Base-by-base conservation (phyloP, 2,113 vertebrate species). In the Halichoeres trimaculatus region DNA sequence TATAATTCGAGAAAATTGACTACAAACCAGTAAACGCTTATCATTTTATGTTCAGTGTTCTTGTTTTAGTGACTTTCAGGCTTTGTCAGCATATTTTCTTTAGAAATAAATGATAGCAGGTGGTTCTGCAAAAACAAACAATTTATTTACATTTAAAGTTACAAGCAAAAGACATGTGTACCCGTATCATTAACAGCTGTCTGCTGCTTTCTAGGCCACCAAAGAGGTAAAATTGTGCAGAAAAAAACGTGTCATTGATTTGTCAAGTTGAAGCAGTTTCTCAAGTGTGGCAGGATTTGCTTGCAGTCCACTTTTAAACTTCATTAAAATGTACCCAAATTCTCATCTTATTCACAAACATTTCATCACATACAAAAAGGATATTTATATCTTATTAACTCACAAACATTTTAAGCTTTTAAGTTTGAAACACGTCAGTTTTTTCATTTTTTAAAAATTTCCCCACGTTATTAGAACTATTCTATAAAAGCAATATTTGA, bases 141-240 rank as follows among this genome's bases (percentile, higher is more conserved):
- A 87, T 94, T 94, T 95, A 95, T 94, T 94, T 94, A 94, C 94
- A 94, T 60, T 83, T 83, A 81, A 68, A 89, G 68, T 76, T 88
- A 81, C 70, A 86, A 91, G 76, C 57, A 88, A 89, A 93, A 71
- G 87, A 87, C 85, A 78, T 76, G 84, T 80, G 41, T 87, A 89
- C 85, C 84, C 80, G 81, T 78, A 73, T 83, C 53, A 76, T 57
- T 65, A 76, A 74, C 78, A 85, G 70, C 81, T 80, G 58, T 35
- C 54, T 68, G 63, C 76, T 63, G 83, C 86, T 86, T 78, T 67
- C n/a, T 48, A 48, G 45, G 45, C 45, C 19, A 62, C 60, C 75
- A 60, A 75, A 88, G 72, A 67, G 48, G 82, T 86, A 52, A 65
- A 45, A 59, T 36, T 88, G 78, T 81, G 85, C 83, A 78, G 61